Percentiles rank a stretch among this genome's conserved stretches.
phyloP scores from a whole-genome alignment of 2,888 invertebrate genomes.

The Xylota segnis region DNA sequence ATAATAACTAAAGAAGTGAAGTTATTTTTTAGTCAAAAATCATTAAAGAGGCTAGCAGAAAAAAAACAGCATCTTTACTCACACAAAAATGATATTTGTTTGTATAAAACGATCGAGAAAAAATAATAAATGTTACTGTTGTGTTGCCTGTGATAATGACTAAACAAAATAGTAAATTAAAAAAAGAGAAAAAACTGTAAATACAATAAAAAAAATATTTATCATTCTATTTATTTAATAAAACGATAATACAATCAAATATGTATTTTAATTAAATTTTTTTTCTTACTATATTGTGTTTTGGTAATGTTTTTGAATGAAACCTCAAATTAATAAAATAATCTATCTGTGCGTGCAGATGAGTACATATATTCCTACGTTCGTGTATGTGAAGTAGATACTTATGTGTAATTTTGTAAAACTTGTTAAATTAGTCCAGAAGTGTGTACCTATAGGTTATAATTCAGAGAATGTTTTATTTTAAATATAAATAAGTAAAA shows the following conservation, averaged over 20 bases:
- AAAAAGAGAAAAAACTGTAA: conserved; percentile 39
- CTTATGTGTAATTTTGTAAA: not conserved
- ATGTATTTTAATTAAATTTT: not conserved
- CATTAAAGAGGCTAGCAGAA: not conserved
- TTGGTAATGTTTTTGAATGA: not conserved
- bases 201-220: conserved; percentile 33
- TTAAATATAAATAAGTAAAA: no score
- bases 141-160: conserved; percentile 69
- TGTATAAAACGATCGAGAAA: conserved; percentile 39
- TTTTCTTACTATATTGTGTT: not conserved
- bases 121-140: conserved; percentile 44
- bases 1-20: conserved; percentile 9
- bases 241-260: conserved; percentile 22
- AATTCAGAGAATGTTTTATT: not conserved
- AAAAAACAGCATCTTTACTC: conserved; percentile 4
- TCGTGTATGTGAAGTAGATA: no score
- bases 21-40: conserved; percentile 13
- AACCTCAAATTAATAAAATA: not conserved
- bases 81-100: conserved; percentile 28
- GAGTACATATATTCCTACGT: not conserved
- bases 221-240: conserved; percentile 62
- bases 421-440: not conserved
- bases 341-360: not conserved
- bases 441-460: not conserved
- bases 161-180: conserved; percentile 51